Evolutionary conservation across 1,140 invertebrate genomes (phyloP), one percentile per base, ranked within the genome.

Genomic region (Elysia chlorotica): DNA sequence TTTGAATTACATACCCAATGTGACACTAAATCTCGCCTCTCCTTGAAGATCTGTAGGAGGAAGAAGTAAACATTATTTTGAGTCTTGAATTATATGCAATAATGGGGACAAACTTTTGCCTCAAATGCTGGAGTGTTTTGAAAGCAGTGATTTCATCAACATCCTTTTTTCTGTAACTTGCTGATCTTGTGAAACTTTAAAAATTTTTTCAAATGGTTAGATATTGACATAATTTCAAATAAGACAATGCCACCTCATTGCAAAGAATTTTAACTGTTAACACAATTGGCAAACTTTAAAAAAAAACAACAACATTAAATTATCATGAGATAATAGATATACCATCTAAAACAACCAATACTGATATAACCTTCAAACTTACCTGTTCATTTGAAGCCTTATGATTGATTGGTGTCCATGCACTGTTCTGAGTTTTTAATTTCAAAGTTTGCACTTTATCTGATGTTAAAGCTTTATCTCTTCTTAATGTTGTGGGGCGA

Each of bases 341-440:
- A n/a, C n/a, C n/a, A n/a, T n/a, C n/a, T n/a, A n/a, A n/a, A n/a
- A n/a, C n/a, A n/a, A n/a, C n/a, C n/a, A n/a, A n/a, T n/a, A n/a
- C n/a, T n/a, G n/a, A n/a, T n/a, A n/a, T n/a, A n/a, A n/a, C n/a
- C n/a, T n/a, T n/a, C n/a, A n/a, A n/a, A 17, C 53, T 62, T 68
- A 86, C 85, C 81, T 83, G 81, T 72, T 86, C 80, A 81, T 87
- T 87, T 17, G 83, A 85, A 4, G 81, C 80, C 59, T 80, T 83
- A 68, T 86, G 78, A 6, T 82, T 78, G 2, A 86, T 74, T 17
- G 86, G 86, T n/a, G 86, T 87, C 86, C 86, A 87, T 2, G 83
- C 83, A 80, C 85, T 87, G 56, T 82, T 83, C 35, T 82, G 70
- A 14, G 85, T 86, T 67, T 79, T 84, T 77, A 82, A 81, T 71